Percentiles rank a stretch among this genome's conserved stretches.
Evolutionary conservation across 2,113 vertebrate genomes (phyloP).

Genomic region (Oncorhynchus clarkii): DNA sequence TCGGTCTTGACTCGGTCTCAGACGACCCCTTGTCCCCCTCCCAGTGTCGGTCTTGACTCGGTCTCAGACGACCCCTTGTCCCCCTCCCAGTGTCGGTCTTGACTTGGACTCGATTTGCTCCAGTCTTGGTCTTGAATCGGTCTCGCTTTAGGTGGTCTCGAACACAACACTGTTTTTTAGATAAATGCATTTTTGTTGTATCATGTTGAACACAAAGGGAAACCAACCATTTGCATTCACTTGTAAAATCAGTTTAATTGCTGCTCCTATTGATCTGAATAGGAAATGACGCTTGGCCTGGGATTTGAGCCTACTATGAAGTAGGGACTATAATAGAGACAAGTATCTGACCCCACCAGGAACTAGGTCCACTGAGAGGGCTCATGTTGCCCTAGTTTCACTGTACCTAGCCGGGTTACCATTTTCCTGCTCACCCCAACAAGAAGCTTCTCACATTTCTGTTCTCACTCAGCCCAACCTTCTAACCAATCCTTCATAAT

Average conservation of each 20-base stretch:
- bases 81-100: too few relatives aligned
- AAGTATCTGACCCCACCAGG: conserved; percentile 41
- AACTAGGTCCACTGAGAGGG: conserved; percentile 55
- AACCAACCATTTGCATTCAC: conserved; percentile 37
- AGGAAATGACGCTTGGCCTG: conserved; percentile 9
- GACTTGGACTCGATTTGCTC: too few relatives aligned
- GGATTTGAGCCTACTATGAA: conserved; percentile 14
- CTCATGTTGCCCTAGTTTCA: conserved; percentile 59
- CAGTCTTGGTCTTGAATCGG: too few relatives aligned
- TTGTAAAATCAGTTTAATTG: conserved; percentile 33
- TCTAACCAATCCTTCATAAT: conserved; percentile 25
- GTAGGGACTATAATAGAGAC: conserved; percentile 35
- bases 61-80: too few relatives aligned
- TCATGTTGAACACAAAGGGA: conserved; percentile 29
- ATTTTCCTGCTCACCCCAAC: conserved; percentile 35
- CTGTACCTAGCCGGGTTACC: conserved; percentile 17
- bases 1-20: too few relatives aligned
- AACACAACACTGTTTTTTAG: too few relatives aligned
- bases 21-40: too few relatives aligned
- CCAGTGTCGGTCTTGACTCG: too few relatives aligned
- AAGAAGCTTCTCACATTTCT: conserved; percentile 55
- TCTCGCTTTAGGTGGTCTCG: too few relatives aligned
- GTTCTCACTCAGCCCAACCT: conserved; percentile 47
- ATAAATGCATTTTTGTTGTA: conserved; percentile 6
- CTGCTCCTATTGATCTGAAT: conserved; percentile 27